These are phyloP conservation scores for Mamestra brassicae DNA, from an alignment of 2,888 invertebrate genomes.

Conservation along the genomic window DNA sequence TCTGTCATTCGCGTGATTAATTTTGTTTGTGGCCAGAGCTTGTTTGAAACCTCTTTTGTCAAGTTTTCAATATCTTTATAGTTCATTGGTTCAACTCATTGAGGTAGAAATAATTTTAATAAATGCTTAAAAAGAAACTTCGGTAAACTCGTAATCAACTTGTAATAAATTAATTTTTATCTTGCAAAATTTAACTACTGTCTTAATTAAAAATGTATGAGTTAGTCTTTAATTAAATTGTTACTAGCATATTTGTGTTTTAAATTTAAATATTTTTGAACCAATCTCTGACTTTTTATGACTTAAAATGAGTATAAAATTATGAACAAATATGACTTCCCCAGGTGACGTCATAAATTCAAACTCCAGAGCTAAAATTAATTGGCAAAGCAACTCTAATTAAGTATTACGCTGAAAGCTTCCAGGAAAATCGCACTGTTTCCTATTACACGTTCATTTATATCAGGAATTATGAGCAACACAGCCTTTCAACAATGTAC, in stretches of 20 bases:
- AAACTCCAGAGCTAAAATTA: background rate
- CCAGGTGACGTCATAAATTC: background rate
- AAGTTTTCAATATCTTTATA: conserved; percentile 28
- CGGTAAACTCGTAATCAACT: conserved; percentile 38
- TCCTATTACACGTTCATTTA: conserved; percentile 11
- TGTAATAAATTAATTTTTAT: conserved; percentile 40
- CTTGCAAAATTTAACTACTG: background rate
- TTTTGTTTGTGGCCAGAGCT: conserved; percentile 10
- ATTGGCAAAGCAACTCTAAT: conserved; percentile 1
- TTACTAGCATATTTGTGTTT: too few relatives aligned
- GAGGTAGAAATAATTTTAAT: conserved; percentile 42
- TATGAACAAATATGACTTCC: background rate
- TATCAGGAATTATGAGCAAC: conserved; percentile 33
- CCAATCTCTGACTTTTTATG: background rate
- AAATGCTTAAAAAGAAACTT: conserved; percentile 46
- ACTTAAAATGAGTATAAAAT: background rate
- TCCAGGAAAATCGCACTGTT: background rate
- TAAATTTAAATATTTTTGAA: background rate
- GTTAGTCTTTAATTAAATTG: background rate
- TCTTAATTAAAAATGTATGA: conserved; percentile 13
- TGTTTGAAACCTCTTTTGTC: conserved; percentile 12
- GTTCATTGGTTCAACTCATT: conserved; percentile 45
- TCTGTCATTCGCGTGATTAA: background rate
- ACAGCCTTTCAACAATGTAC: conserved; percentile 23
- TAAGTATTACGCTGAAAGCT: conserved; percentile 12